Base-by-base conservation (phyloP, 1,140 invertebrate genomes). In the Diorhabda sublineata region DNA sequence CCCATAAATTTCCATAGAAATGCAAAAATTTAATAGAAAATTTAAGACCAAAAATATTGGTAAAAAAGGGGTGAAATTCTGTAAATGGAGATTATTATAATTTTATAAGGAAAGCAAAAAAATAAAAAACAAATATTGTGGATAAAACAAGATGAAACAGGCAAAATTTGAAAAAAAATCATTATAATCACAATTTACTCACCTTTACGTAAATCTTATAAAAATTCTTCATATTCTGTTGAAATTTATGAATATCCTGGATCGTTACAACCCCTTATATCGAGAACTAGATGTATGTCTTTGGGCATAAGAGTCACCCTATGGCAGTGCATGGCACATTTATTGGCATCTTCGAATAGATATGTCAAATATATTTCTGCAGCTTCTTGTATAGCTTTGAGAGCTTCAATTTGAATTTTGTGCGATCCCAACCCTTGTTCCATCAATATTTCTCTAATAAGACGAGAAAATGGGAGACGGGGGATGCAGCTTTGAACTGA, bases 361-460 rank as follows among this genome's bases (percentile, higher is more conserved):
- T 91, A 88, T 11, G 90, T 88, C 7, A 94, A 68, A 76, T 91
- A 93, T 71, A 90, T 87, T 81, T 94, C 91, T 61, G 84, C 81
- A 6, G 91, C 87, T 80, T 91, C 89, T 81, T 93, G 89, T 45
- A 88, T 63, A 5, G 85, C 86, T 72, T 82, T 74, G 3, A 88
- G 58, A 8, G 90, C 89, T 4, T 76, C 65, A 4, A 73, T 70
- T 72, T 90, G 87, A 71, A 91, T 86, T 64, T 78, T 82, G 69
- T 61, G 43, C 9, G 8, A 42, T 26, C 67, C 26, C 6, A 0
- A 42, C 0, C 5, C 3, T 3, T 43, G 3, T 42, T 47, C 6
- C 5, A n/a, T 0, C n/a, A 81, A 66, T 5, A 80, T 45, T 68
- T 82, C 80, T 3, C 76, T 73, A 3, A 82, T 73, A 11, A 82